A percentile compares a stretch with the other conserved stretches of the same genome.
Evolutionary conservation across 2,113 vertebrate genomes (phyloP).

Genomic region (Orcinus orca): DNA sequence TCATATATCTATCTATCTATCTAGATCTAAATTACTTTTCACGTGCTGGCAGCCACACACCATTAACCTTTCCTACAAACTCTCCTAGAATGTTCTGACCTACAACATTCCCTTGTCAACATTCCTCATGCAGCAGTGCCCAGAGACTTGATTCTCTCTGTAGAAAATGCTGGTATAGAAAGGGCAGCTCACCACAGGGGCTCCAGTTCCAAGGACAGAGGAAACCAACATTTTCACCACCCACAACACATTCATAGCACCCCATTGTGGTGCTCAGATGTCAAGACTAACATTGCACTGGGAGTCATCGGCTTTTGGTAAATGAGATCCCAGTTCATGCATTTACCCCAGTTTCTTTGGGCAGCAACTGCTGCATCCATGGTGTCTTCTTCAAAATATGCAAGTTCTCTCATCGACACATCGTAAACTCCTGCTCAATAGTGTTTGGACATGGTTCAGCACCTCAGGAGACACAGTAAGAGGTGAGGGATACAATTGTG

Average conservation of each 20-base stretch:
- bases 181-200: too few relatives aligned
- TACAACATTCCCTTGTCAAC: not conserved
- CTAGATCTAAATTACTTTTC: not conserved
- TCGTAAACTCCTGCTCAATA: accelerated
- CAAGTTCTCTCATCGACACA: accelerated
- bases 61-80: not conserved
- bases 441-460: accelerated
- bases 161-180: too few relatives aligned
- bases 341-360: accelerated
- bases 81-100: too few relatives aligned
- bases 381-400: not conserved
- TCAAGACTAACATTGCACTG: too few relatives aligned
- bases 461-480: accelerated
- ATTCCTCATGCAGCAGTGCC: accelerated
- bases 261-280: too few relatives aligned
- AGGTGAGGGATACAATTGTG: not conserved
- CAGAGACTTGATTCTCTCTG: not conserved
- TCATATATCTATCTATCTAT: not conserved
- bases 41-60: too few relatives aligned
- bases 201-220: not conserved
- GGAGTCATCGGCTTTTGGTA: accelerated
- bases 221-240: too few relatives aligned
- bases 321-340: accelerated
- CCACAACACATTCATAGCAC: accelerated
- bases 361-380: accelerated